Conservation (phyloP, 1,140 invertebrate species). For the Wiebesia pumilae region DNA sequence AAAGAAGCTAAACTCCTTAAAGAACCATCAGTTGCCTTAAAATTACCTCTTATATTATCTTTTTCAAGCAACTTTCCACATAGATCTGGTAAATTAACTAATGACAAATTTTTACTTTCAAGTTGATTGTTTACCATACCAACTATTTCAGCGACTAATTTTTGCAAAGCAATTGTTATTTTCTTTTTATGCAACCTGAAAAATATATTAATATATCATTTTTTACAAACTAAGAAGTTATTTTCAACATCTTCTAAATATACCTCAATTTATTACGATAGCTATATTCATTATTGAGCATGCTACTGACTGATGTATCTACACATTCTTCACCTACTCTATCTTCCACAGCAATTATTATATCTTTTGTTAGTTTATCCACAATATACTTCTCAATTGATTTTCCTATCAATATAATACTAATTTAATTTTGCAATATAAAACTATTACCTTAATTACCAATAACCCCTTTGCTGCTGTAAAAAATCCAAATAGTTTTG, state of each 20-base stretch:
- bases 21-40: slow-evolving; percentile 35
- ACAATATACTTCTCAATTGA: slow-evolving; percentile 50
- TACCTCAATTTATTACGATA: slow-evolving; percentile 51
- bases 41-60: slow-evolving; percentile 33
- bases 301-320: slow-evolving; percentile 42
- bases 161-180: slow-evolving; percentile 24
- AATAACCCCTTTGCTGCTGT: slow-evolving; percentile 25
- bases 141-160: slow-evolving; percentile 35
- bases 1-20: slow-evolving; percentile 39
- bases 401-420: slow-evolving; percentile 46
- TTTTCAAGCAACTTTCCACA: slow-evolving; percentile 41
- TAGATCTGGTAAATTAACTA: slow-evolving; percentile 27
- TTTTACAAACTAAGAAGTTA: neutral
- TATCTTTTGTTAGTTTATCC: slow-evolving; percentile 49
- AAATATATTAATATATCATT: slow-evolving; percentile 15
- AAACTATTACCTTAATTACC: slow-evolving; percentile 25
- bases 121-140: slow-evolving; percentile 29
- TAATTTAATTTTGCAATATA: slow-evolving; percentile 34
- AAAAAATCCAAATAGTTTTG: neutral
- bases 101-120: slow-evolving; percentile 30
- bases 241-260: neutral
- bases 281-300: slow-evolving; percentile 48
- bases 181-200: slow-evolving; percentile 43
- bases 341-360: slow-evolving; percentile 49
- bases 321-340: slow-evolving; percentile 48